Percentiles rank a stretch among this genome's conserved stretches.
phyloP scores from a whole-genome alignment of 2,797 vertebrate species.

The Galago senegalensis region DNA sequence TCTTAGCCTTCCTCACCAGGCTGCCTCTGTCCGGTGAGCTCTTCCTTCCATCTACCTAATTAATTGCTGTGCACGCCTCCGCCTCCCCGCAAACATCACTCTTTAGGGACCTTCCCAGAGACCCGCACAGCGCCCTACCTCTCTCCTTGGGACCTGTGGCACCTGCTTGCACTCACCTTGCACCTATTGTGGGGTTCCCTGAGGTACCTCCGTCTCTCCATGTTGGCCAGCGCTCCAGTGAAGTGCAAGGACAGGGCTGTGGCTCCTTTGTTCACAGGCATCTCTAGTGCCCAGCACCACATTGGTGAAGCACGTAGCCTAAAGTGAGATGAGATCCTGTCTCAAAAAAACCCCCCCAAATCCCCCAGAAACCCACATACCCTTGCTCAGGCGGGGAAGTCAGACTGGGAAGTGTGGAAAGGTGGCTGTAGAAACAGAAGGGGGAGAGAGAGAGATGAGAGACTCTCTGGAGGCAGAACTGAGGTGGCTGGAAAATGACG shows the following conservation, averaged over 20 bases:
- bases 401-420: neutral
- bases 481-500: neutral
- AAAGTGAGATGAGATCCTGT: too few relatives aligned
- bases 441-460: neutral
- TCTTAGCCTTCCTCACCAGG: neutral
- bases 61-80: neutral
- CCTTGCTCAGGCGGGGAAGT: neutral
- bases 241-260: neutral
- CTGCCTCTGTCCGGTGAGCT: neutral
- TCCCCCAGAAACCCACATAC: too few relatives aligned
- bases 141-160: neutral
- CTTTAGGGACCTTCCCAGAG: neutral
- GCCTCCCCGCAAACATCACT: neutral
- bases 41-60: neutral
- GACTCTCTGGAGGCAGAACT: neutral
- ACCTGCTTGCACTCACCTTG: neutral
- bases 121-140: too few relatives aligned
- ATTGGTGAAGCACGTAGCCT: neutral
- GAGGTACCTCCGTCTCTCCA: neutral
- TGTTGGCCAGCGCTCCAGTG: rapidly evolving
- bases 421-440: neutral
- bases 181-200: neutral
- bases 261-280: neutral
- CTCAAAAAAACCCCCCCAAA: too few relatives aligned
- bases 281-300: neutral